These are phyloP conservation scores for Adineta ricciae DNA, from an alignment of 2,888 invertebrate species.

Conservation along the genomic window DNA sequence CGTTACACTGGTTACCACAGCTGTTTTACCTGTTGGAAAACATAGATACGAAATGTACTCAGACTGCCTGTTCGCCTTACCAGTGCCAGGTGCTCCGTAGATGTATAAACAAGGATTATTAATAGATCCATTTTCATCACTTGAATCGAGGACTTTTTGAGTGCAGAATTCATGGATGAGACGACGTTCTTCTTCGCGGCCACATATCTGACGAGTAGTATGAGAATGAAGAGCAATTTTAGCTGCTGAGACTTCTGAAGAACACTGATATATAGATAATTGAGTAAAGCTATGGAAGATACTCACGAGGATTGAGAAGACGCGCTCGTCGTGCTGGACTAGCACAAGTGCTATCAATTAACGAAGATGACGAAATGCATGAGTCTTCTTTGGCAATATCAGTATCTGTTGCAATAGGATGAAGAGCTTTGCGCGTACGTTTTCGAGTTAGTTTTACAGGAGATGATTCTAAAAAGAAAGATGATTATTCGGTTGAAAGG, in stretches of 20 bases:
- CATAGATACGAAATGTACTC: slow-evolving; percentile 59
- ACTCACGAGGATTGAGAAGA: not conserved
- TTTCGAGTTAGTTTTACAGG: not conserved
- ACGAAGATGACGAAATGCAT: not conserved
- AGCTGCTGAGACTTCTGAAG: not conserved
- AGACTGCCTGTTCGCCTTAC: slow-evolving; percentile 76
- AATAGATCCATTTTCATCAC: not conserved
- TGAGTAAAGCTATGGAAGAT: not conserved
- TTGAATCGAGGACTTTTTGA: not conserved
- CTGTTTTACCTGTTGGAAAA: slow-evolving; percentile 48
- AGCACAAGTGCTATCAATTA: not conserved
- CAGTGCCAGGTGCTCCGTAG: slow-evolving; percentile 92
- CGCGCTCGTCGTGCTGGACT: not conserved
- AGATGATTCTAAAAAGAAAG: not conserved
- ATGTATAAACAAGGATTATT: slow-evolving; percentile 62
- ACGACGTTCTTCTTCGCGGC: slow-evolving; percentile 1
- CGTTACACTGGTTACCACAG: slow-evolving; percentile 23
- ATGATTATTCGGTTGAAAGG: too few relatives aligned
- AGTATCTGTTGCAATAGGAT: not conserved
- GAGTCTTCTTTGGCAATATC: not conserved
- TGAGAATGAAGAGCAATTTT: not conserved
- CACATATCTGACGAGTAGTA: not conserved
- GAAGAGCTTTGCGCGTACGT: not conserved
- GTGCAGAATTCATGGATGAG: not conserved
- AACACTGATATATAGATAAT: not conserved